A percentile compares a stretch with the other conserved stretches of the same genome.
Conservation (phyloP, 1,140 invertebrate genomes). For the Drosophila sp. region DNA sequence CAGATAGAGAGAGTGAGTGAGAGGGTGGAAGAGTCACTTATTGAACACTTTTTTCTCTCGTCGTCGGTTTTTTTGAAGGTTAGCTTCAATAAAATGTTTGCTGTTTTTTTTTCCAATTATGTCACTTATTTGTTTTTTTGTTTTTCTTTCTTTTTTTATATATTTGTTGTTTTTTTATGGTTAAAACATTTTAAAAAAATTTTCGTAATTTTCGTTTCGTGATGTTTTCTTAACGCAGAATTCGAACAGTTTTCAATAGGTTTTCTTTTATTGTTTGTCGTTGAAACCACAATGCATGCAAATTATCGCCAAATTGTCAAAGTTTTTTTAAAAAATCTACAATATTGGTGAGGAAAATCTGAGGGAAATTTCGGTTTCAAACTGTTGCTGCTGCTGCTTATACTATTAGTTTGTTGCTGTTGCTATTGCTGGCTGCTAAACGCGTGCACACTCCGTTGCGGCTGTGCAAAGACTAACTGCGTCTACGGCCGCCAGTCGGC, state of each 20-base stretch:
- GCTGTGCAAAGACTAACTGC: conserved; percentile 82
- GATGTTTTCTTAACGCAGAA: conserved; percentile 5
- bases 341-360: conserved; percentile 4
- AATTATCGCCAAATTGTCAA: conserved; percentile 11
- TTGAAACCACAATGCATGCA: conserved; percentile 2
- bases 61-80: conserved; percentile 40
- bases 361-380: background rate
- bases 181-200: conserved; percentile 12
- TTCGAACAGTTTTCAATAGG: conserved; percentile 11
- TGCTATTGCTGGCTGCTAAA: conserved; percentile 60
- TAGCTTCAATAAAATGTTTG: conserved; percentile 33
- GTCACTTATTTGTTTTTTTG: conserved; percentile 25
- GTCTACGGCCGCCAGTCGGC: conserved; percentile 71
- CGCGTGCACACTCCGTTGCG: conserved; percentile 82
- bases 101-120: conserved; percentile 27
- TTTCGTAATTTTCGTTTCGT: conserved; percentile 14
- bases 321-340: background rate
- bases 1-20: conserved; percentile 8
- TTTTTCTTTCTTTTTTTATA: background rate
- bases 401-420: conserved; percentile 22
- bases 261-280: background rate
- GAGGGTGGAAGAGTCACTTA: conserved; percentile 26
- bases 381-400: background rate
- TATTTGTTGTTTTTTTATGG: background rate
- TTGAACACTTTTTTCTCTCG: conserved; percentile 8